Evolutionary conservation across 2,888 invertebrate species (phyloP).

Genomic region (Amitus sp.): DNA sequence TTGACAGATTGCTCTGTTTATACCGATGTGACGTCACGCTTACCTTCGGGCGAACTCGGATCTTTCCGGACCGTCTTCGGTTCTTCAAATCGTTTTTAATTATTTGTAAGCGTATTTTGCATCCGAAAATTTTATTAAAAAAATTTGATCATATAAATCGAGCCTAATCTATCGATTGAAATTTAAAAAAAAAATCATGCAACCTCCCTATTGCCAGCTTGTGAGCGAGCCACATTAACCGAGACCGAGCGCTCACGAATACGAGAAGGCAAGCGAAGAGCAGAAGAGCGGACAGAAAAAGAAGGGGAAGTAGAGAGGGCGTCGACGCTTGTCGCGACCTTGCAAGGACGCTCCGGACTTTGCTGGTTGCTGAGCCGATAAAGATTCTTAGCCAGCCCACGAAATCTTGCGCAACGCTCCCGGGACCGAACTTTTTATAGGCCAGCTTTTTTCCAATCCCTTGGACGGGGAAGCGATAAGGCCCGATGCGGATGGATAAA

Average conservation of each 20-base stretch:
- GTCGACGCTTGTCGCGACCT: constrained; percentile 39
- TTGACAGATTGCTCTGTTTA: no score
- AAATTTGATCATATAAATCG: no score
- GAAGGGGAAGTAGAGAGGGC: constrained; percentile 24
- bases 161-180: no score
- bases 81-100: no score
- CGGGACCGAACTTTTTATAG: background rate
- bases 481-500: background rate
- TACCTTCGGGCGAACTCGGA: no score
- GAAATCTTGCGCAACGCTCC: constrained; percentile 2
- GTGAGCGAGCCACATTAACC: no score
- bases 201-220: no score
- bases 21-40: no score
- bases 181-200: no score
- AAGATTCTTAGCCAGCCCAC: background rate
- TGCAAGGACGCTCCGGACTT: constrained; percentile 42
- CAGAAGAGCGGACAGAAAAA: constrained; percentile 6
- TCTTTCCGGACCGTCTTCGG: no score
- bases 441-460: background rate
- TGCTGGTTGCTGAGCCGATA: constrained; percentile 16
- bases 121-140: no score
- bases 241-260: constrained; percentile 15
- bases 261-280: background rate
- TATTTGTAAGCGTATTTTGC: no score
- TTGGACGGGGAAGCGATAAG: background rate